Percentiles rank a stretch among this genome's conserved stretches.
Conservation (phyloP, 2,888 invertebrate genomes). For the Chouioia cunea region DNA sequence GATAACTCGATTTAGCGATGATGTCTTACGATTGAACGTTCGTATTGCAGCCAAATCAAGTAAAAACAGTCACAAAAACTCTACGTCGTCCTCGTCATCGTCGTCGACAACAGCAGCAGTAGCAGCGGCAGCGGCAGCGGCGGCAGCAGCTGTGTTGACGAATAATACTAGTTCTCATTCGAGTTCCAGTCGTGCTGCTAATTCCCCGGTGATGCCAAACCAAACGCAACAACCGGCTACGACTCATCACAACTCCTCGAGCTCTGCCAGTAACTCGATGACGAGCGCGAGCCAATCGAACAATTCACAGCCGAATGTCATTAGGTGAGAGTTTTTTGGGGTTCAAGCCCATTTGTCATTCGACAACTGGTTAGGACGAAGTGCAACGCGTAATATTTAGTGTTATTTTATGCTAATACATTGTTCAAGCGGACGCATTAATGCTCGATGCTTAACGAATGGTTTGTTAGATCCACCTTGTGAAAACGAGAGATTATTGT, state of each 20-base stretch:
- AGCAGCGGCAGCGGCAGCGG: slow-evolving; percentile 41
- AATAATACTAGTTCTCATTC: too few relatives aligned
- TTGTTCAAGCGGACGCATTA: too few relatives aligned
- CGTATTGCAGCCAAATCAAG: slow-evolving; percentile 34
- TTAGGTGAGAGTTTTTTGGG: slow-evolving; percentile 59
- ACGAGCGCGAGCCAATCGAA: slow-evolving; percentile 57
- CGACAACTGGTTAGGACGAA: too few relatives aligned
- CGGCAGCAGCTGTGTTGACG: slow-evolving; percentile 38
- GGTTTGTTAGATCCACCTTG: too few relatives aligned
- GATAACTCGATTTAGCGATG: too few relatives aligned
- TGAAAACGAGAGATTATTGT: too few relatives aligned
- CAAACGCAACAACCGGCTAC: slow-evolving; percentile 12
- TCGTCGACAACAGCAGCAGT: slow-evolving; percentile 40
- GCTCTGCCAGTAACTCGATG: slow-evolving; percentile 55
- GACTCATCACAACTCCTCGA: slow-evolving; percentile 51
- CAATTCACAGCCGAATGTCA: slow-evolving; percentile 65
- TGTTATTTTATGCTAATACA: too few relatives aligned
- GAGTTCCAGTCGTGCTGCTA: slow-evolving; percentile 5
- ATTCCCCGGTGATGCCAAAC: slow-evolving; percentile 15
- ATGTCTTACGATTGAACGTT: not conserved
- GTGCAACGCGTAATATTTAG: too few relatives aligned
- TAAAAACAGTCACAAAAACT: slow-evolving; percentile 34
- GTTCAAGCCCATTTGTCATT: not conserved
- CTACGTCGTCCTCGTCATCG: slow-evolving; percentile 37
- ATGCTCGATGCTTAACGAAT: too few relatives aligned